phyloP scores from a whole-genome alignment of 2,888 invertebrate species.

The Dasypogon diadema region DNA sequence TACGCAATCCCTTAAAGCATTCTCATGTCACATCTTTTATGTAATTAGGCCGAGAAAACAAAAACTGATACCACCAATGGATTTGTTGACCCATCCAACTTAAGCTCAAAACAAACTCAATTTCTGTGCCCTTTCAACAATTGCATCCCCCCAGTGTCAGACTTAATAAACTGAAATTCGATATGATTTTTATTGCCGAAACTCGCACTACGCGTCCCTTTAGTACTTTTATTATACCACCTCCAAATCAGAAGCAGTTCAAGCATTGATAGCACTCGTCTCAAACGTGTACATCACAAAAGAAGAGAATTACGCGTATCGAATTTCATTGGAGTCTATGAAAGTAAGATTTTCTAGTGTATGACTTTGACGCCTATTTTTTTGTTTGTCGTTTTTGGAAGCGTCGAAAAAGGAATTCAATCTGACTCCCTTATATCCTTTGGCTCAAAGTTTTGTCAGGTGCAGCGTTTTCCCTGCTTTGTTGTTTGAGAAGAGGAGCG shows the following conservation, averaged over 20 bases:
- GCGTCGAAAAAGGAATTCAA: background rate
- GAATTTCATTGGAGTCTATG: constrained; percentile 11
- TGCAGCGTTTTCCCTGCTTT: background rate
- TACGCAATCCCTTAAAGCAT: background rate
- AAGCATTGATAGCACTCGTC: background rate
- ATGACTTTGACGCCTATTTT: constrained; percentile 26
- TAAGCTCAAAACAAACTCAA: constrained; percentile 16
- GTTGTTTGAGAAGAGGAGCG: background rate
- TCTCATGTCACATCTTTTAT: background rate
- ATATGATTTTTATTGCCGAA: constrained; percentile 31
- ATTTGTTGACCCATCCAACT: background rate
- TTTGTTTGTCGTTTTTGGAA: background rate
- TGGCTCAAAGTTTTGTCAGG: constrained; percentile 32
- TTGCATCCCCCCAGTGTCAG: background rate
- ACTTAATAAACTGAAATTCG: constrained; percentile 12
- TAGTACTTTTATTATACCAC: background rate
- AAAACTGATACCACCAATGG: constrained; percentile 1
- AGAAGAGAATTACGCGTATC: constrained; percentile 26
- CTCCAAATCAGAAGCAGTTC: background rate
- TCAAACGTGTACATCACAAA: constrained; percentile 17
- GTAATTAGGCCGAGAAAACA: constrained; percentile 16
- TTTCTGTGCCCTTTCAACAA: background rate
- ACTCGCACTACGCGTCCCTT: background rate
- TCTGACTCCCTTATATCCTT: background rate
- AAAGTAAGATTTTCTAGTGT: constrained; percentile 5